These are phyloP conservation scores for Crotalus viridis DNA, from an alignment of 2,113 vertebrate species.

Conservation along the genomic window DNA sequence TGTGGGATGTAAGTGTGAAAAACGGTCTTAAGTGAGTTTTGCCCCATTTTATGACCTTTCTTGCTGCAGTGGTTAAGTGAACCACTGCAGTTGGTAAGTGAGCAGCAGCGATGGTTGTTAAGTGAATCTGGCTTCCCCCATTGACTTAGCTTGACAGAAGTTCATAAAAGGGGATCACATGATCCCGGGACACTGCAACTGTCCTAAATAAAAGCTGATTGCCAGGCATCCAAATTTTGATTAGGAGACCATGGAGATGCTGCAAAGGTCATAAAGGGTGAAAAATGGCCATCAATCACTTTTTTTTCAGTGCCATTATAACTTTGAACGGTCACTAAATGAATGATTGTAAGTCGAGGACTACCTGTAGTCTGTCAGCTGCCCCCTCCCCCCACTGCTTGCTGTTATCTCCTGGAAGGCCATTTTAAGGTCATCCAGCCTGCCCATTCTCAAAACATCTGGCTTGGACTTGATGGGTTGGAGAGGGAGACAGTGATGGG, in stretches of 20 bases:
- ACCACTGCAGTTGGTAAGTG: background rate
- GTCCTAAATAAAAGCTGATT: background rate
- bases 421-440: background rate
- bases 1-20: too few relatives aligned
- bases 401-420: background rate
- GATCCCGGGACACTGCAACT: background rate
- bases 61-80: background rate
- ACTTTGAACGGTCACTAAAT: too few relatives aligned
- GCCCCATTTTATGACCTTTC: background rate
- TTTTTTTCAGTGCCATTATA: too few relatives aligned
- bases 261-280: too few relatives aligned
- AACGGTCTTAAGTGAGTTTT: background rate
- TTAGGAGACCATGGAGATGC: too few relatives aligned
- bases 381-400: rapidly evolving
- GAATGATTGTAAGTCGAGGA: too few relatives aligned
- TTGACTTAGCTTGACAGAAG: background rate
- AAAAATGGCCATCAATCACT: too few relatives aligned
- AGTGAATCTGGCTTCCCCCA: background rate
- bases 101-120: background rate
- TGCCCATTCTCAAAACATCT: background rate
- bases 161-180: background rate
- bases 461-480: background rate
- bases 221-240: background rate
- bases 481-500: background rate
- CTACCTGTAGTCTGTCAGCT: too few relatives aligned